Conservation (phyloP, 2,113 vertebrate species). For the Apus apus region DNA sequence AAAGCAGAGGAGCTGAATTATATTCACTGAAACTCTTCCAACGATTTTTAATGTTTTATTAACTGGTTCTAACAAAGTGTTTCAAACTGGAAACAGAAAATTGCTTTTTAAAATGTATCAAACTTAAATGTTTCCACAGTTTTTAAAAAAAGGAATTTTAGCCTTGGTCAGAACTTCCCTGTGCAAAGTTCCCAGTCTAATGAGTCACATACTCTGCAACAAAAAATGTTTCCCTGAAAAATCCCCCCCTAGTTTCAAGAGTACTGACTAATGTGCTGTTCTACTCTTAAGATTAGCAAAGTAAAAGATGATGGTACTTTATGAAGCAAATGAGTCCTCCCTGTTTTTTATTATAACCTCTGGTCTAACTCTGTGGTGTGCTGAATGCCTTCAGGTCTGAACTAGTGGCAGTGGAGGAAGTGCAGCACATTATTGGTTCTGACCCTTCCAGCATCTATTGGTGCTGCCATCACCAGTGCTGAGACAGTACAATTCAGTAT, state of each 20-base stretch:
- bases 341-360: not conserved
- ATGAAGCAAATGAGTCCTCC: not conserved
- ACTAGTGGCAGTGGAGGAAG: not conserved
- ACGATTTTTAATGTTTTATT: not conserved
- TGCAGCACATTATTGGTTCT: accelerated
- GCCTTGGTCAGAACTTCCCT: not conserved
- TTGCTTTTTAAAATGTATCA: not conserved
- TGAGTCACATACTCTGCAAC: not conserved
- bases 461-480: not conserved
- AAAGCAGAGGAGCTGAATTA: not conserved
- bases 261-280: not conserved
- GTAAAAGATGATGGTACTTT: not conserved
- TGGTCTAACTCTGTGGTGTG: not conserved
- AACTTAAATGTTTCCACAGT: not conserved
- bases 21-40: not conserved
- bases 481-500: not conserved
- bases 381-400: not conserved
- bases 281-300: not conserved
- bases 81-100: not conserved
- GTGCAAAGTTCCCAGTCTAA: not conserved
- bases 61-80: not conserved
- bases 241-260: not conserved
- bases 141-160: not conserved
- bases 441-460: not conserved
- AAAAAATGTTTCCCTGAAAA: not conserved